These are phyloP conservation scores for Serrognathus titanus DNA, from an alignment of 2,888 invertebrate species.

Conservation along the genomic window DNA sequence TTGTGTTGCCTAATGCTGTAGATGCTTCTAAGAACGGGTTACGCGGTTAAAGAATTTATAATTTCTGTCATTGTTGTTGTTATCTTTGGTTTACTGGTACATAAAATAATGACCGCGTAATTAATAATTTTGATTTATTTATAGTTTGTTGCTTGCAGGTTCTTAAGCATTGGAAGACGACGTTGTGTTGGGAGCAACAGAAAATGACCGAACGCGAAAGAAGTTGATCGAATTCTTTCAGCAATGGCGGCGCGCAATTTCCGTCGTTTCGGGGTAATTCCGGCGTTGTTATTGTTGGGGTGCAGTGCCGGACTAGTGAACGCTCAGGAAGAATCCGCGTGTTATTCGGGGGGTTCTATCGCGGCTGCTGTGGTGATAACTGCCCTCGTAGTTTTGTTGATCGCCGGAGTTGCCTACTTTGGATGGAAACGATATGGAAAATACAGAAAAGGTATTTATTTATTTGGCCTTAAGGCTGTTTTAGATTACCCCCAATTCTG, in stretches of 20 bases:
- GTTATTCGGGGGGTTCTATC: constrained; percentile 67
- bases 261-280: not conserved
- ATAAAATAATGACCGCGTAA: no score
- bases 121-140: no score
- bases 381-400: constrained; percentile 61
- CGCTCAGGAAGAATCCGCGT: constrained; percentile 43
- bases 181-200: not conserved
- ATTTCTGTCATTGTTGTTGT: no score
- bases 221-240: not conserved
- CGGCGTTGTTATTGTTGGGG: constrained; percentile 2
- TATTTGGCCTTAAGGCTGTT: no score
- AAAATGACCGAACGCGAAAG: not conserved
- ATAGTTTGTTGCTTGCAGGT: no score
- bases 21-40: no score
- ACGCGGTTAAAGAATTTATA: no score
- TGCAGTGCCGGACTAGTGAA: constrained; percentile 20
- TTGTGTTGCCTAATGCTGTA: no score
- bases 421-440: constrained; percentile 35
- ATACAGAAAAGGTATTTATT: constrained; percentile 28
- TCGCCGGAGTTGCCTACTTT: constrained; percentile 53
- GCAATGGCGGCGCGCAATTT: not conserved
- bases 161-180: no score
- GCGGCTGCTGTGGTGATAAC: constrained; percentile 71
- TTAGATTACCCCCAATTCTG: no score
- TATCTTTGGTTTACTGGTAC: no score